A percentile compares a stretch with the other conserved stretches of the same genome.
phyloP scores from a whole-genome alignment of 2,797 vertebrate species.

The Squalus acanthias region DNA sequence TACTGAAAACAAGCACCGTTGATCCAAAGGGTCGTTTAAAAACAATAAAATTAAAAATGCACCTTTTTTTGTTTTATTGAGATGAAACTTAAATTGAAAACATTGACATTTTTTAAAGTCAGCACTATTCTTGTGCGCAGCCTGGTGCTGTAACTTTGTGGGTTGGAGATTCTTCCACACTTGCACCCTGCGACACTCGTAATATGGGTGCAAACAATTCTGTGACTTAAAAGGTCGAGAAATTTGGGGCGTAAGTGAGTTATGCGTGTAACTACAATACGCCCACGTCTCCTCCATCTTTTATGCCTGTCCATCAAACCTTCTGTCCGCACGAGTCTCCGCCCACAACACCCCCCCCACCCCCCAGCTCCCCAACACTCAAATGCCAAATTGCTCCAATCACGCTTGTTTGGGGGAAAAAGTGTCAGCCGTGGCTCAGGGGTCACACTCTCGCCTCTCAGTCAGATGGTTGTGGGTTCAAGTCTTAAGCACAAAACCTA shows the following conservation, averaged over 20 bases:
- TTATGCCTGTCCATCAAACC: not conserved
- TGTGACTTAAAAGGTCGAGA: too few species aligned
- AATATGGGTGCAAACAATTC: not conserved
- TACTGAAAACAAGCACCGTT: not conserved
- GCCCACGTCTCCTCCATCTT: too few species aligned
- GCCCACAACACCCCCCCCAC: not conserved
- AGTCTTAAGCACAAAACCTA: not conserved
- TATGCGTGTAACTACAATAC: too few species aligned
- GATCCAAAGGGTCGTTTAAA: not conserved
- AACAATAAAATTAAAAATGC: not conserved
- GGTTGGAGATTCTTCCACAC: not conserved
- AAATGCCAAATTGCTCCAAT: not conserved
- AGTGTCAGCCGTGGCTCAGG: not conserved
- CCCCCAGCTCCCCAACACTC: not conserved
- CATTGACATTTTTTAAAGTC: not conserved
- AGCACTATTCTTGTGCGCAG: not conserved
- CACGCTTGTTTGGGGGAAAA: not conserved
- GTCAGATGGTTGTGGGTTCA: not conserved
- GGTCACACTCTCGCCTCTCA: not conserved
- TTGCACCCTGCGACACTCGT: not conserved
- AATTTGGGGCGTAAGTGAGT: not conserved
- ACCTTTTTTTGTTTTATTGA: not conserved
- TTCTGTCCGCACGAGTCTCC: not conserved
- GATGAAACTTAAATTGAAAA: not conserved
- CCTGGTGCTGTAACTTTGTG: not conserved